These are phyloP conservation scores for Andrena dorsata DNA, from an alignment of 2,888 invertebrate species.

Conservation along the genomic window DNA sequence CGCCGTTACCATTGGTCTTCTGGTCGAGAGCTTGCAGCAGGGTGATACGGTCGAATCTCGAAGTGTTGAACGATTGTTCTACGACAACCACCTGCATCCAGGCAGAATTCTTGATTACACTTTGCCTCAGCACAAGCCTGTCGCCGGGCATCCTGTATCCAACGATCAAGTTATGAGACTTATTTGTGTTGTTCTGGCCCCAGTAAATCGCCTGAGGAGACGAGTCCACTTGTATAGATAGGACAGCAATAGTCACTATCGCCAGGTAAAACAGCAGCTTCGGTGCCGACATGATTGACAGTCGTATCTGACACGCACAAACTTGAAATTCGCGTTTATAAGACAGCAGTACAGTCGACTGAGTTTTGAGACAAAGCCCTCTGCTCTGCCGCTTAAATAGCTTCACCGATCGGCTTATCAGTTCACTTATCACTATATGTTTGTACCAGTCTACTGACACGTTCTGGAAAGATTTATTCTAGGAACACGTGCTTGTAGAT, in stretches of 20 bases:
- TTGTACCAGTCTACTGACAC: not conserved
- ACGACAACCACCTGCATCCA: conserved; percentile 75
- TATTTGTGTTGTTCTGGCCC: conserved; percentile 40
- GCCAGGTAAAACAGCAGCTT: conserved; percentile 32
- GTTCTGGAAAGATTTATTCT: conserved; percentile 61
- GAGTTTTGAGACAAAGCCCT: conserved; percentile 6
- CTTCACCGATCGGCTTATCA: conserved; percentile 55
- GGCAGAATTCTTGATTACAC: conserved; percentile 73
- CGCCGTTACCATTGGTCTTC: conserved; percentile 84
- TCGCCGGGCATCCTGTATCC: conserved; percentile 74
- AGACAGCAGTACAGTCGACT: conserved; percentile 2
- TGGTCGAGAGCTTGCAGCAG: conserved; percentile 84
- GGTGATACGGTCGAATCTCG: conserved; percentile 77
- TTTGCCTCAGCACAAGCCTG: conserved; percentile 59
- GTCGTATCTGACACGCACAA: not conserved
- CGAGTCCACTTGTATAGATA: conserved; percentile 43
- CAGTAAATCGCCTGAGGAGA: not conserved
- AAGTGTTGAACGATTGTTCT: conserved; percentile 70
- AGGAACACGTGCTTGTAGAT: conserved; percentile 26
- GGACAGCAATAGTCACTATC: conserved; percentile 31
- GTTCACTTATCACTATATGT: conserved; percentile 44
- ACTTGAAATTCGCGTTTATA: not conserved
- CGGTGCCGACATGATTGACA: conserved; percentile 44
- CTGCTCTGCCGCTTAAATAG: conserved; percentile 58
- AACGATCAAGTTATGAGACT: conserved; percentile 73